These are phyloP conservation scores for Haplochromis burtoni DNA, from an alignment of 2,113 vertebrate species.

Conservation along the genomic window DNA sequence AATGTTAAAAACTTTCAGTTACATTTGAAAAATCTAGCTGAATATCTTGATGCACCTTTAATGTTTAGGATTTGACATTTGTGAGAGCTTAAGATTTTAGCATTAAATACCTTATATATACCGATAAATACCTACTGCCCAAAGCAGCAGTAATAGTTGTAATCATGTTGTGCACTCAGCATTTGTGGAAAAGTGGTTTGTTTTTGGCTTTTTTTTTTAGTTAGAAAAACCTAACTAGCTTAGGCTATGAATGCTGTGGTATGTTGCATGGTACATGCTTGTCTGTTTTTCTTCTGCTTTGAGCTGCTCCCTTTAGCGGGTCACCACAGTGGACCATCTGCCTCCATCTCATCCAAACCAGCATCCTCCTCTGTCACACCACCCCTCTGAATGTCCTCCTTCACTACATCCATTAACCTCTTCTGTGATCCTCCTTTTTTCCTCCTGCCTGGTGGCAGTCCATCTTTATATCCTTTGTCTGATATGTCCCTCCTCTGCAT, in stretches of 20 bases:
- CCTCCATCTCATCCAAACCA: background rate
- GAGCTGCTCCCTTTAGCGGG: background rate
- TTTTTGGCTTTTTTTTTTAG: background rate
- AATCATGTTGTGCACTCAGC: background rate
- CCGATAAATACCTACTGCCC: background rate
- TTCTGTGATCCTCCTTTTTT: background rate
- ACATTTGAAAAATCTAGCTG: background rate
- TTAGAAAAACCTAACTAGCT: background rate
- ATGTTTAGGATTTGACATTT: background rate
- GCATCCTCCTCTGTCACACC: background rate
- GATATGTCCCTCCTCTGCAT: background rate
- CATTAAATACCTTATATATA: background rate
- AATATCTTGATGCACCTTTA: background rate
- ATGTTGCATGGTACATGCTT: background rate
- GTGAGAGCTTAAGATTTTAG: background rate
- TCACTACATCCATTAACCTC: background rate
- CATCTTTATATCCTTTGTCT: background rate
- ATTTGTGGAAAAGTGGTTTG: background rate
- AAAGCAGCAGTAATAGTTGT: background rate
- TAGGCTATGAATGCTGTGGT: background rate
- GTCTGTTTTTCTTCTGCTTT: background rate
- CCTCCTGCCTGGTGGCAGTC: background rate
- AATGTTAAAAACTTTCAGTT: background rate
- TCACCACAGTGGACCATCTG: background rate
- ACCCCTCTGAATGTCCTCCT: background rate